phyloP scores from a whole-genome alignment of 2,797 vertebrate genomes.

The Platyrinchus mystaceus region DNA sequence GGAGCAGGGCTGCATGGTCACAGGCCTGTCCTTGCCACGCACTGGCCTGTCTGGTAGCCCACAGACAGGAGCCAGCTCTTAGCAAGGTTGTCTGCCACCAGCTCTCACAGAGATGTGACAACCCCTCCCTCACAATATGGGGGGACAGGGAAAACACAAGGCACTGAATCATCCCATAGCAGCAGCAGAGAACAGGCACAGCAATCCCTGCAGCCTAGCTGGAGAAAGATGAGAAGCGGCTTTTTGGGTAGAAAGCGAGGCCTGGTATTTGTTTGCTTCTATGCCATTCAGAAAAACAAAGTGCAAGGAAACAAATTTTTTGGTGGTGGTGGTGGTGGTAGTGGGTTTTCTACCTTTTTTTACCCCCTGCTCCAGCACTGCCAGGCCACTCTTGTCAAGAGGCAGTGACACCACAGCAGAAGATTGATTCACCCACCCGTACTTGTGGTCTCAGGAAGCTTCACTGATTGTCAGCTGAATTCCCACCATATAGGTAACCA shows the following conservation, averaged over 20 bases:
- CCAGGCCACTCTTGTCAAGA: neutral
- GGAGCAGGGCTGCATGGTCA: neutral
- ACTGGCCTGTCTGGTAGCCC: neutral
- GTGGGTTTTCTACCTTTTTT: neutral
- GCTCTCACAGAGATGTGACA: neutral
- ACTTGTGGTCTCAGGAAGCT: neutral
- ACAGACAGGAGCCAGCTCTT: neutral
- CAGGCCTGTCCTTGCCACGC: neutral
- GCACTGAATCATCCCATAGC: neutral
- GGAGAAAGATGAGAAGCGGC: neutral
- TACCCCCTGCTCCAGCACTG: neutral
- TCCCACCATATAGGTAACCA: neutral
- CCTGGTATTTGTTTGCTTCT: neutral
- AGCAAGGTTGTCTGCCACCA: neutral
- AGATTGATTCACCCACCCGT: neutral
- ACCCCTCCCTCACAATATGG: neutral
- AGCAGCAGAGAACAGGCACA: neutral
- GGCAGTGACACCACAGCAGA: neutral
- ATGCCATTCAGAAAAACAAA: neutral
- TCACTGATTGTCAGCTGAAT: neutral
- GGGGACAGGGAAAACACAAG: rapidly evolving
- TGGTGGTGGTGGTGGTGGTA: neutral
- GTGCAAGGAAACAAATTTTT: neutral
- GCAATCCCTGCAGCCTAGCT: neutral
- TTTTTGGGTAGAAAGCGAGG: neutral